Evolutionary conservation across 1,140 invertebrate genomes (phyloP).

Genomic region (Saxidomus purpurata): DNA sequence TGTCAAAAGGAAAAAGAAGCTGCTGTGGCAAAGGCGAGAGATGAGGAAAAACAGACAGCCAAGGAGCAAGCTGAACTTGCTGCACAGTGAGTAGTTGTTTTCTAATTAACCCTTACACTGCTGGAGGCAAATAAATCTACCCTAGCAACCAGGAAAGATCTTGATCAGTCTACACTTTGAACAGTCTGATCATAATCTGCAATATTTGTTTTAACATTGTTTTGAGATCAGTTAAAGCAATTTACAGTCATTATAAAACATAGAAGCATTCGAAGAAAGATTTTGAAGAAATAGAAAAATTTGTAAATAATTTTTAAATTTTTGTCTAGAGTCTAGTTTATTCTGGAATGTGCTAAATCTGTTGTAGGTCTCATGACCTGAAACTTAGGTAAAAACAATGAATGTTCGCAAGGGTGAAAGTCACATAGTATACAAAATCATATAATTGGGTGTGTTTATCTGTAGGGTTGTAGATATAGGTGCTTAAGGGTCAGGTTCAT

Average conservation of each 20-base stretch:
- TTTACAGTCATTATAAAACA: too few relatives aligned
- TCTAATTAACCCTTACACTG: too few relatives aligned
- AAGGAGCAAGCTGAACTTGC: conserved; percentile 67
- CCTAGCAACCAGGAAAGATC: background rate
- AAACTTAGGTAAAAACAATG: background rate
- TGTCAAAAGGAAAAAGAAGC: conserved; percentile 66
- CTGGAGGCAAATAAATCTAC: background rate
- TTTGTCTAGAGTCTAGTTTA: too few relatives aligned
- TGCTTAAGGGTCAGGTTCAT: background rate
- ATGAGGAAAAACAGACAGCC: conserved; percentile 75
- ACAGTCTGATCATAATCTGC: too few relatives aligned
- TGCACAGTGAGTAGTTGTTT: conserved; percentile 67
- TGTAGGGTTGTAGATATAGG: background rate
- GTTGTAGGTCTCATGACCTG: background rate
- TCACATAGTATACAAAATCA: background rate
- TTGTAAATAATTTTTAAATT: too few relatives aligned
- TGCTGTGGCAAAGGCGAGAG: conserved; percentile 71
- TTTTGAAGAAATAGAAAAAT: too few relatives aligned
- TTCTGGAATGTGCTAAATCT: too few relatives aligned
- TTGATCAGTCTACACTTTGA: too few relatives aligned
- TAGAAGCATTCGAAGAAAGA: too few relatives aligned
- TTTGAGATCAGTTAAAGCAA: too few relatives aligned
- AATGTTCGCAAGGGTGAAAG: background rate
- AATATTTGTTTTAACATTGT: too few relatives aligned
- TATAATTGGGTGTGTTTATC: background rate